Base-by-base conservation (phyloP, 2,797 vertebrate genomes). In the Hippopotamyrus pictus region DNA sequence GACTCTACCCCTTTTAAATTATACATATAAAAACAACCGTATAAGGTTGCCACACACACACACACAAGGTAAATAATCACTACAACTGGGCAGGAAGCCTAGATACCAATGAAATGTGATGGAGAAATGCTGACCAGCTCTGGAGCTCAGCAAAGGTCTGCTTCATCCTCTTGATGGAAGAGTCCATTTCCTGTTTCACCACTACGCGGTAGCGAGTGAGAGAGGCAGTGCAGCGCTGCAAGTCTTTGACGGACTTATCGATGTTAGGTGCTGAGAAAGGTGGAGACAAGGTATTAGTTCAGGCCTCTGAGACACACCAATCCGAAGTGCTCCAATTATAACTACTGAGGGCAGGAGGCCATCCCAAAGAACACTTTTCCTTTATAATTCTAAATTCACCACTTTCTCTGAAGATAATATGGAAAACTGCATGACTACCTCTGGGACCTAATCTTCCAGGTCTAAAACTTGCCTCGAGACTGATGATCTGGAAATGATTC, bases 151-250 rank as follows among this genome's bases (percentile, higher is more conserved):
- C 96, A 93, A 99, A 99, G 1, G 96, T 97, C 92, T 96, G 97
- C 92, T 99, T 99, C 97, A 99, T 98, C 92, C 94, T 97, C 93
- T 98, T 99, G 94, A 99, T 97, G 19, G 98, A 99, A 0, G 95
- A 94, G 89, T 99, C 98, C 97, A 99, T 99, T 92, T 99, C 98
- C 84, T 99, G 98, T 93, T 97, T 98, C 89, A 99, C 96, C 91
- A 99, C 96, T 50, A 97, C 96, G 89, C 97, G 96, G 94, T 99
- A 99, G 19, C 98, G 97, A 0, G 97, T 97, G 91, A 99, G 96
- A 0, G 98, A 99, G 1, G 97, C 98, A 0, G 97, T 97, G 92
- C 98, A 99, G 76, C 98, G 95, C 94, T 99, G 98, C 88, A 99
- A 96, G 94, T 99, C 98, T 94, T 99, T 99, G 93, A 98, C 96